A percentile compares a stretch with the other conserved stretches of the same genome.
These are phyloP conservation scores for Marasmarcha lunaedactyla DNA, from an alignment of 2,888 invertebrate species.

Conservation along the genomic window DNA sequence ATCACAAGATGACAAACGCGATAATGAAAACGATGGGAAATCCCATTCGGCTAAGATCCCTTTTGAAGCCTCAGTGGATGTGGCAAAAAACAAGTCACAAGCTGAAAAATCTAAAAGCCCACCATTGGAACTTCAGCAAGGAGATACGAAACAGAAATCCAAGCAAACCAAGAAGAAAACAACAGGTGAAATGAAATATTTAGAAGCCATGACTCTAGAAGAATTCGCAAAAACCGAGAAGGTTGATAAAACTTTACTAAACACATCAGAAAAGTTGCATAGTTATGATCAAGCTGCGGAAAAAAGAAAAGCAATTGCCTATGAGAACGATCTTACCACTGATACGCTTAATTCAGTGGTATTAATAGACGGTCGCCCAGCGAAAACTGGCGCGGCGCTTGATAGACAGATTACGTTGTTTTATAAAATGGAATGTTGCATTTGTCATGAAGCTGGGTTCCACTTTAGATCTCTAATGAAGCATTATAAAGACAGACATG, in stretches of 20 bases:
- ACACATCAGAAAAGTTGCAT: conserved; percentile 17
- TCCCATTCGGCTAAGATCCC: conserved; percentile 17
- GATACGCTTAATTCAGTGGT: conserved; percentile 44
- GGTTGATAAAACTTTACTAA: conserved; percentile 39
- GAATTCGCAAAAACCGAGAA: conserved; percentile 49
- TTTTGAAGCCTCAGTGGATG: conserved; percentile 22
- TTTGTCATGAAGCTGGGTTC: conserved; percentile 54
- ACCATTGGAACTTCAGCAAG: conserved; percentile 33
- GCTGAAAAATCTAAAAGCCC: conserved; percentile 16
- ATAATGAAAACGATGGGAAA: conserved; percentile 17
- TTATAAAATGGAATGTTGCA: conserved; percentile 63
- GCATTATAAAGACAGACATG: conserved; percentile 60
- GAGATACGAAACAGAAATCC: conserved; percentile 26
- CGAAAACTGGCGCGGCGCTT: conserved; percentile 46
- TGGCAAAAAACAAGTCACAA: conserved; percentile 11
- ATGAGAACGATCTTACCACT: conserved; percentile 16
- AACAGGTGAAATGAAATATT: conserved; percentile 38
- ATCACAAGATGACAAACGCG: conserved; percentile 29
- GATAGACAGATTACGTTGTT: conserved; percentile 58
- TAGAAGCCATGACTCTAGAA: conserved; percentile 54
- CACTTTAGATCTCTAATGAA: conserved; percentile 56
- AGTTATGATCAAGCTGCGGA: not conserved
- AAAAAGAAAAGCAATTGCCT: not conserved
- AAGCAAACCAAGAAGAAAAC: conserved; percentile 29
- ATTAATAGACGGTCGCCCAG: conserved; percentile 49